Percentiles rank a stretch among this genome's conserved stretches.
phyloP scores from a whole-genome alignment of 2,797 vertebrate genomes.

The Sebastes wilsoni region DNA sequence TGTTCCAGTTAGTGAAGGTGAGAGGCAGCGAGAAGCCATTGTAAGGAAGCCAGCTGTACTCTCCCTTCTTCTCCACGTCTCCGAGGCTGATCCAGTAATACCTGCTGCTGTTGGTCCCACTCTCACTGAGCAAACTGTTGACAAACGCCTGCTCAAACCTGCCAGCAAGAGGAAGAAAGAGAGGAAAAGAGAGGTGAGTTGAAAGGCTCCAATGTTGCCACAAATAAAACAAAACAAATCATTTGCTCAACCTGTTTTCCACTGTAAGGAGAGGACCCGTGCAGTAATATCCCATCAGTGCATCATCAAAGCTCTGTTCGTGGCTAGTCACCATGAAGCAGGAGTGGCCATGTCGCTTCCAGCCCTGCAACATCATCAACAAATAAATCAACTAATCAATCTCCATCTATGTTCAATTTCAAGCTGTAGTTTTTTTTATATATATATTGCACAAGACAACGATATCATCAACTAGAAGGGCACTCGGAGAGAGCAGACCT shows the following conservation, averaged over 20 bases:
- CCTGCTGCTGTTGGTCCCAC: slow-evolving; percentile 72
- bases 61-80: slow-evolving; percentile 82
- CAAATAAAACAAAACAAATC: not conserved
- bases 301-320: slow-evolving; percentile 87
- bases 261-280: slow-evolving; percentile 88
- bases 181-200: not conserved
- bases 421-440: not conserved
- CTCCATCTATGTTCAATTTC: not conserved
- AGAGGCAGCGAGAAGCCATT: slow-evolving; percentile 68
- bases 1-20: slow-evolving; percentile 92
- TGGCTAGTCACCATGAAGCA: slow-evolving; percentile 90
- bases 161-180: slow-evolving; percentile 3
- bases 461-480: not conserved
- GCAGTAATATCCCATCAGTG: slow-evolving; percentile 90
- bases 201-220: not conserved
- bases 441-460: not conserved
- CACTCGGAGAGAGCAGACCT: no score
- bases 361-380: slow-evolving; percentile 81
- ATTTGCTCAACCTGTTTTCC: slow-evolving; percentile 84
- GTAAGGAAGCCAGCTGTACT: slow-evolving; percentile 86
- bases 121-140: slow-evolving; percentile 87
- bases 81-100: slow-evolving; percentile 91
- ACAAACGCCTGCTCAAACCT: slow-evolving; percentile 97
- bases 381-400: not conserved
- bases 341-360: slow-evolving; percentile 89